Percentiles rank a stretch among this genome's conserved stretches.
Evolutionary conservation across 2,797 vertebrate genomes (phyloP).

Genomic region (Bryconaethiops microstoma): DNA sequence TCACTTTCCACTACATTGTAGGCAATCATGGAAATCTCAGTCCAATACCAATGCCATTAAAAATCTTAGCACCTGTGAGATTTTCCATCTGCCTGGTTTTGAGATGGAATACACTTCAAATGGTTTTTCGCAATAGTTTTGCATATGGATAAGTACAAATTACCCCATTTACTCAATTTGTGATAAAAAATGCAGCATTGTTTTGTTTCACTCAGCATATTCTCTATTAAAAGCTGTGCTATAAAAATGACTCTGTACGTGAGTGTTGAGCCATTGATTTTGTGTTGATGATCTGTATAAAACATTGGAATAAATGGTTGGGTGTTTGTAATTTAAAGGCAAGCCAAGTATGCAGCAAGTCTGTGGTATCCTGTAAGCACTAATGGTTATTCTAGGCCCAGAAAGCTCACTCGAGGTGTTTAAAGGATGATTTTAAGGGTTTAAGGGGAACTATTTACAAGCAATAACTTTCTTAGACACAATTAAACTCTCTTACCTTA

Average conservation of each 20-base stretch:
- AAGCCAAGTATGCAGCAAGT: background rate
- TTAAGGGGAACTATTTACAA: constrained; percentile 26
- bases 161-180: background rate
- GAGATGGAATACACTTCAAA: constrained; percentile 15
- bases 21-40: constrained; percentile 70
- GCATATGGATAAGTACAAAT: background rate
- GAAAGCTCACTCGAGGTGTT: constrained; percentile 8
- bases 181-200: background rate
- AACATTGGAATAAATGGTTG: background rate
- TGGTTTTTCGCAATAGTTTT: constrained; percentile 7
- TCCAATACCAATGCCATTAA: constrained; percentile 74
- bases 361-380: background rate
- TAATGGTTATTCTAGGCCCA: constrained; percentile 1
- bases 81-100: constrained; percentile 70
- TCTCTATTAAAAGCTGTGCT: background rate
- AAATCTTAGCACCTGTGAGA: constrained; percentile 75
- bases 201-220: background rate
- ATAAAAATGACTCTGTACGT: background rate
- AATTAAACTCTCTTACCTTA: constrained; percentile 20
- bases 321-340: background rate
- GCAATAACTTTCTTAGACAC: constrained; percentile 7
- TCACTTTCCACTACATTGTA: constrained; percentile 74
- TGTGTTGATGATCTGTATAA: background rate
- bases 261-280: background rate
- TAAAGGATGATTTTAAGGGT: constrained; percentile 19